Evolutionary conservation across 2,797 vertebrate genomes (phyloP), one percentile per base, ranked within the genome.

Genomic region (Australoheros facetus): DNA sequence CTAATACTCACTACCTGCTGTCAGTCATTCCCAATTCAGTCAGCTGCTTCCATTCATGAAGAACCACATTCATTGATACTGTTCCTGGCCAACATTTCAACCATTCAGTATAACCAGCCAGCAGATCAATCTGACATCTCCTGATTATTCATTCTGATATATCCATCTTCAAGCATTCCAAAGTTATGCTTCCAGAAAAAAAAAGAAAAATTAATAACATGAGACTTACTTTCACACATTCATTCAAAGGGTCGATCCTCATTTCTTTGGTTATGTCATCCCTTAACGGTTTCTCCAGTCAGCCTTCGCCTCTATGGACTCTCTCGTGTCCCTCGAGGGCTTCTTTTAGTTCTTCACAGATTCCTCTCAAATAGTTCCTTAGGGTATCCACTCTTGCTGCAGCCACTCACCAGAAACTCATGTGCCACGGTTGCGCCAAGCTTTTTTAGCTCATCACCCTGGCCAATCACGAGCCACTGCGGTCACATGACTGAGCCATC

Each of bases 401-500:
- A 73, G 26, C 56, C 82, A 21, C 83, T 86, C 80, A 71, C 42
- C 84, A 80, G 51, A 85, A 93, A 91, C 92, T 87, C 88, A 54
- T 56, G 80, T 80, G 80, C 72, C 70, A 2, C 69, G 80, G 58
- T 85, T 80, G 87, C 80, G 81, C 83, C 82, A 78, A 86, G 88
- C 87, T 78, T 91, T 95, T 95, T 95, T 89, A 95, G 92, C 87
- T 73, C 56, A 1, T 1, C 30, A 5, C 0, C 11, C 30, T 3
- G 54, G 34, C 94, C 94, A 95, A 95, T 96, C 90, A 58, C 57
- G 1, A 30, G 79, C 82, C 32, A 2, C 83, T 6, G 57, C 0
- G 48, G 78, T 90, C 95, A 95, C 28, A 78, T 95, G 95, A 94
- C 60, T 0, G 62, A 77, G 84, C 92, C 90, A 86, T 93, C 93